These are phyloP conservation scores for Antechinus stuartii DNA, from an alignment of 2,113 vertebrate species.

Conservation along the genomic window DNA sequence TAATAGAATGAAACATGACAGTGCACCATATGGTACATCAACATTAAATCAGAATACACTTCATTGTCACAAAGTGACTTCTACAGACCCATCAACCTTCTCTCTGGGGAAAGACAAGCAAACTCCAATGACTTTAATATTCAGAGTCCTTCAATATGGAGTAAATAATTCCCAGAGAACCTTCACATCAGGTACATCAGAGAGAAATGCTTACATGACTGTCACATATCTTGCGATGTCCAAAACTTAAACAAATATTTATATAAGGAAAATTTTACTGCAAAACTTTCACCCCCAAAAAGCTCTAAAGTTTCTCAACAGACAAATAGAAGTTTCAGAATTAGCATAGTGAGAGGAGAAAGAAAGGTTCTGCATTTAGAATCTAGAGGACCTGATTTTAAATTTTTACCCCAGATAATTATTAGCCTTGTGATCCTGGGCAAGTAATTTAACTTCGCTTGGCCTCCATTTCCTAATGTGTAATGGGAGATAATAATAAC, in stretches of 20 bases:
- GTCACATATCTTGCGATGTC: neutral
- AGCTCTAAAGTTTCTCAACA: neutral
- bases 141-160: slow-evolving; percentile 71
- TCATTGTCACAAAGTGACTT: slow-evolving; percentile 58
- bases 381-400: neutral
- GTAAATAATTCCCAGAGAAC: slow-evolving; percentile 64
- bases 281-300: neutral
- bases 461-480: neutral
- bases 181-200: slow-evolving; percentile 40
- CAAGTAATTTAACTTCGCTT: neutral
- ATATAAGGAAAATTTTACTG: neutral
- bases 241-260: neutral
- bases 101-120: slow-evolving; percentile 71
- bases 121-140: slow-evolving; percentile 64
- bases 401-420: neutral
- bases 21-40: slow-evolving; percentile 66
- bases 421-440: neutral
- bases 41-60: slow-evolving; percentile 68
- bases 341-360: neutral
- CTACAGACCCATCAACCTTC: slow-evolving; percentile 56
- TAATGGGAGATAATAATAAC: neutral
- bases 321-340: neutral
- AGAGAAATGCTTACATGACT: slow-evolving; percentile 41
- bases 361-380: neutral
- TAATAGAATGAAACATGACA: slow-evolving; percentile 72